Conservation (phyloP, 2,113 vertebrate genomes). For the Callochromis pleurospilus region DNA sequence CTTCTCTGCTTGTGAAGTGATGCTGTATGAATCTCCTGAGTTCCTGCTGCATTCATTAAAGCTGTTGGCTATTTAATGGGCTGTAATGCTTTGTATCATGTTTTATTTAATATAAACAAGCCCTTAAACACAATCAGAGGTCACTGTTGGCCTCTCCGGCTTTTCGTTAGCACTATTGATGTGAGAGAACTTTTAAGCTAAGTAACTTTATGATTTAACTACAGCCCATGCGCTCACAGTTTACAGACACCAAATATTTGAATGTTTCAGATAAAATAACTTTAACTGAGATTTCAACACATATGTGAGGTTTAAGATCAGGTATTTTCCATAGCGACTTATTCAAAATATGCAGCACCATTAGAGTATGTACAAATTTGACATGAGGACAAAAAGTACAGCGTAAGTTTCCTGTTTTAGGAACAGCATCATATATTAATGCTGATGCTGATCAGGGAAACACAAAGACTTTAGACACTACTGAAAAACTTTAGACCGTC, state of each 20-base stretch:
- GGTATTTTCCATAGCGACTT: neutral
- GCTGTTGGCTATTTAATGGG: neutral
- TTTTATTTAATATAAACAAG: neutral
- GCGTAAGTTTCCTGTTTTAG: neutral
- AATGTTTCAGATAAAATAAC: neutral
- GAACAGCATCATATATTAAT: neutral
- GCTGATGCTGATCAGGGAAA: neutral
- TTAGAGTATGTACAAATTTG: neutral
- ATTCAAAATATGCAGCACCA: neutral
- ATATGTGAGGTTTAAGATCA: neutral
- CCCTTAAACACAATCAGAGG: neutral
- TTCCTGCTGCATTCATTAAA: neutral
- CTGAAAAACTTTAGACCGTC: neutral
- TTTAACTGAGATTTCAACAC: neutral
- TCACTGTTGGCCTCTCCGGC: accelerated
- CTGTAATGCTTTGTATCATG: neutral
- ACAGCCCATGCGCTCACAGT: neutral
- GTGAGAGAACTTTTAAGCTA: neutral
- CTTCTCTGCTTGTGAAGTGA: accelerated
- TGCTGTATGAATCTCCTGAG: neutral
- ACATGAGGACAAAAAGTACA: neutral
- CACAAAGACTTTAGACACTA: neutral
- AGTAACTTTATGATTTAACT: neutral
- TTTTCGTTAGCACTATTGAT: neutral
- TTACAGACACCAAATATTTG: neutral